Evolutionary conservation across 2,888 invertebrate genomes (phyloP), one percentile per base, ranked within the genome.

Genomic region (Oscheius sp.): DNA sequence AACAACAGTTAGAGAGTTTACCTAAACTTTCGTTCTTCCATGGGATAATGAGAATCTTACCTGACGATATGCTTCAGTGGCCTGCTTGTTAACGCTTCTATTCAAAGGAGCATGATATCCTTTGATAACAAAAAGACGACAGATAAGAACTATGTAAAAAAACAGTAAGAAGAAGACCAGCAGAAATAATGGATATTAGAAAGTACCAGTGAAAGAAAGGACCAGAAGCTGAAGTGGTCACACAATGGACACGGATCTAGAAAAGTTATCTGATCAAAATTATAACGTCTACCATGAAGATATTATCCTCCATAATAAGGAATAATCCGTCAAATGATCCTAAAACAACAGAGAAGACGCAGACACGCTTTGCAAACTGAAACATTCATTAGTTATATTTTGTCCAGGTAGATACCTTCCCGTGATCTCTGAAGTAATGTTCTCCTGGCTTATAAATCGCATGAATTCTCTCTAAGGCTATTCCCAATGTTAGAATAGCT

Each of bases 191-290:
- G 43, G 75, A 76, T 23, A 77, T 49, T 1, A 82, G 77, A 35
- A 82, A 82, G 71, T 82, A 82, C 13, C 75, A 45, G 66, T 82
- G 82, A 66, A 82, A 82, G 1, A 70, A 12, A 0, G 76, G 75
- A 0, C 80, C 82, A 0, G 82, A 82, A 2, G 82, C 76, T 0
- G 82, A 76, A 1, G 82, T 82, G 0, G 82, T 80, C 9, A 82
- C 82, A 56, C 82, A 82, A 55, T 82, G 82, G 13, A 78, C 69
- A 12, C 80, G 80, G n/a, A 81, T 66, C 82, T 82, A 69, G 23
- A 82, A 77, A 0, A 27, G 13, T 29, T 7, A 55, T 18, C 55
- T 7, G 7, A 23, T 69, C 21, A 1, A 1, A 16, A n/a, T 55
- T 16, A 55, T 12, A 6, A 55, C 13, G 64, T 71, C 63, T 41